Evolutionary conservation across 2,888 invertebrate species (phyloP).

Genomic region (Notodonta dromedarius): DNA sequence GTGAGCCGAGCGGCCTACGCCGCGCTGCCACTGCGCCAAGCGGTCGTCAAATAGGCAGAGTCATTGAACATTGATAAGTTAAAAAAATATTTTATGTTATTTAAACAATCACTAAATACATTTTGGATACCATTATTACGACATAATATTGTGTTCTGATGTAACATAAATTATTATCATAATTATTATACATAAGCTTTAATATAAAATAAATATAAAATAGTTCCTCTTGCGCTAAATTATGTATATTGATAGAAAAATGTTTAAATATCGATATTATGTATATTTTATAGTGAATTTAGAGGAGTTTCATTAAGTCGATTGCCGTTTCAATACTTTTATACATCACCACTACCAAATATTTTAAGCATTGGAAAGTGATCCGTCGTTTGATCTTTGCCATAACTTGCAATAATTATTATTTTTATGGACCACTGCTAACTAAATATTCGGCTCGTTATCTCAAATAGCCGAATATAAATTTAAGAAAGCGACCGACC

Average conservation of each 20-base stretch:
- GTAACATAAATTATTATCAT: no score
- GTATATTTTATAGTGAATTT: slow-evolving; percentile 15
- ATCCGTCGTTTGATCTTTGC: slow-evolving; percentile 8
- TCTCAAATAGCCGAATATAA: slow-evolving; percentile 24
- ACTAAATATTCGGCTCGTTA: slow-evolving; percentile 9
- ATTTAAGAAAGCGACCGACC: slow-evolving; percentile 30
- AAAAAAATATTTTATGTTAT: no score
- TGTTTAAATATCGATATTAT: background rate
- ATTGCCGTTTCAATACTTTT: slow-evolving; percentile 23
- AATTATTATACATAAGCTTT: background rate
- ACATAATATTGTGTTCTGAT: background rate
- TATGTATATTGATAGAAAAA: slow-evolving; percentile 3
- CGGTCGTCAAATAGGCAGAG: no score
- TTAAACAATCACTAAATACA: background rate
- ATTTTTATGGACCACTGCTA: slow-evolving; percentile 4
- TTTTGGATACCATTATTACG: background rate
- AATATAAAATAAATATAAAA: slow-evolving; percentile 8
- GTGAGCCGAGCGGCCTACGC: no score
- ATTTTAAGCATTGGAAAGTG: slow-evolving; percentile 33
- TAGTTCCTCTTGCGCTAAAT: background rate
- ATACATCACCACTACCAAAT: slow-evolving; percentile 16
- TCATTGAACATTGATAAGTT: no score
- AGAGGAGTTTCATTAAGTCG: slow-evolving; percentile 23
- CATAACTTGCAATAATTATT: slow-evolving; percentile 4
- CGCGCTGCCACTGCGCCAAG: no score